Evolutionary conservation across 1,140 invertebrate genomes (phyloP).

Genomic region (Brachionus koreanus): DNA sequence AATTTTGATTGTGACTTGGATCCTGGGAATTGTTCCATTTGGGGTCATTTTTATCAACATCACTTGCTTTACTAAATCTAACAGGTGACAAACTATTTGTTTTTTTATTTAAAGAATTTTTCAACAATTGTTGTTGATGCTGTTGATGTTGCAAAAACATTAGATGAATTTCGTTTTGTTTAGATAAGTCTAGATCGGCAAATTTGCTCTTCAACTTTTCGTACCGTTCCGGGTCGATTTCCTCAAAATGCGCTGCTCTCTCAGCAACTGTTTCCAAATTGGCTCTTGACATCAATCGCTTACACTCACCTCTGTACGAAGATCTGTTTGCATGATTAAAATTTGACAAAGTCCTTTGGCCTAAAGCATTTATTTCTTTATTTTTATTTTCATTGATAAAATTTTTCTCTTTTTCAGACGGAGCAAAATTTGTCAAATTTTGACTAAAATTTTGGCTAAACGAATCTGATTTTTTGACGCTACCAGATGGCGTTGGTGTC

Average conservation of each 20-base stretch:
- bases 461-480: neutral
- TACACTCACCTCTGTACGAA: slow-evolving; percentile 27
- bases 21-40: neutral
- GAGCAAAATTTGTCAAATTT: neutral
- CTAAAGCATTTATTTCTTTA: neutral
- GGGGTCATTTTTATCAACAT: neutral
- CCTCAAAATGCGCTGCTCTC: slow-evolving; percentile 41
- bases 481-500: neutral
- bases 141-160: neutral
- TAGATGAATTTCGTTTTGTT: slow-evolving; percentile 15
- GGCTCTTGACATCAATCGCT: slow-evolving; percentile 8
- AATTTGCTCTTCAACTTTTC: slow-evolving; percentile 20
- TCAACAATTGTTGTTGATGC: neutral
- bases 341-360: neutral
- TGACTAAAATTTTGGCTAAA: neutral
- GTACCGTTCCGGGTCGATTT: slow-evolving; percentile 33
- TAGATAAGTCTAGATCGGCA: neutral
- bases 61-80: neutral
- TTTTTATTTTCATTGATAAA: neutral
- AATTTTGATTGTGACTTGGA: neutral
- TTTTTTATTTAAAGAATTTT: neutral
- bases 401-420: neutral
- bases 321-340: neutral
- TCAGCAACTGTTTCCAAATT: slow-evolving; percentile 37
- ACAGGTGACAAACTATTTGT: neutral